Evolutionary conservation across 2,113 vertebrate species (phyloP).

Genomic region (Sapayoa aenigma): DNA sequence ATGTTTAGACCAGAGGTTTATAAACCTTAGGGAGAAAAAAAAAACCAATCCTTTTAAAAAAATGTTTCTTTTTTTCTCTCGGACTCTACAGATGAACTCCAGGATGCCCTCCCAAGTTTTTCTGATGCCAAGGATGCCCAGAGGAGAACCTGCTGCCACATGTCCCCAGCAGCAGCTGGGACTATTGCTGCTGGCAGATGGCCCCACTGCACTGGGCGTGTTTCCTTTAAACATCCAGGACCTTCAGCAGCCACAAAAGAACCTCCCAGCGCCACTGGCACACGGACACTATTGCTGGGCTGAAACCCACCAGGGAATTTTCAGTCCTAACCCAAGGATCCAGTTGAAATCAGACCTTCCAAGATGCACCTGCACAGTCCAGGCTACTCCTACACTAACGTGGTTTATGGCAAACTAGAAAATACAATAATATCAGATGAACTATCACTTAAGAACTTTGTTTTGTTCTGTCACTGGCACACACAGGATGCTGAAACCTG

Average conservation of each 20-base stretch:
- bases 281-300: background rate
- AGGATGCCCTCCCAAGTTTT: background rate
- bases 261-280: background rate
- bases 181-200: background rate
- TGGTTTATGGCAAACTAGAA: background rate
- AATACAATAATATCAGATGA: background rate
- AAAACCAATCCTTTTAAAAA: background rate
- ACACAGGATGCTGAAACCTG: background rate
- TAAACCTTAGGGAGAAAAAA: background rate
- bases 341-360: background rate
- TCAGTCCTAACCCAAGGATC: background rate
- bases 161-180: background rate
- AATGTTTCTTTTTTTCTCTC: background rate
- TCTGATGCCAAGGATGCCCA: background rate
- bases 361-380: background rate
- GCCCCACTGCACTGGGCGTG: background rate
- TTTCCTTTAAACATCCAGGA: background rate
- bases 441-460: accelerated
- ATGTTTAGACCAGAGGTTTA: background rate
- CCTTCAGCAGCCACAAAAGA: background rate
- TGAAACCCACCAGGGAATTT: background rate
- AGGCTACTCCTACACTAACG: background rate
- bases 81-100: background rate
- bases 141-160: background rate
- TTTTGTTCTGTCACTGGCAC: background rate